Base-by-base conservation (phyloP, 2,888 invertebrate genomes). In the Ochropleura plecta region DNA sequence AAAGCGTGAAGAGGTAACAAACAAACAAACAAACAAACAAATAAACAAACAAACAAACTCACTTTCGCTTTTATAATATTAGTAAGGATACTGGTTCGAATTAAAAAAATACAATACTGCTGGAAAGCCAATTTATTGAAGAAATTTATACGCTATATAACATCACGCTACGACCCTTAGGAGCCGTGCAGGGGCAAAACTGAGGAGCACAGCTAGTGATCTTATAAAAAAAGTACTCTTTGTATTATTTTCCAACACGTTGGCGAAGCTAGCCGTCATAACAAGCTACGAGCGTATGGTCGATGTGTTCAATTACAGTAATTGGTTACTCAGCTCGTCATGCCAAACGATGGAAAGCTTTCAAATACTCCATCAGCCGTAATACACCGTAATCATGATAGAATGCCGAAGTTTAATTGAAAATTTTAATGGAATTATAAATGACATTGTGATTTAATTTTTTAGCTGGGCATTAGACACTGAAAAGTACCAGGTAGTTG, bases 331-430 rank as follows among this genome's bases (percentile, higher is more conserved):
- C 63, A 40, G 84, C 88, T 70, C 89, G 89, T 90, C 90, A 89
- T 78, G 82, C 70, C 76, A 76, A 85, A 83, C 81, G 83, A 82
- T 85, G 76, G 70, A 87, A 88, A 90, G 88, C 89, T 89, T 90
- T 90, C 86, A 89, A 90, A 89, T 80, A 82, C 67, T 76, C 75
- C 76, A 62, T 59, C 67, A 57, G 20, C 42, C 18, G 67, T 69
- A 71, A 68, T 71, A 53, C 48, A 64, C 20, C 40, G 12, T 83
- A 66, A 79, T 73, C 55, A 75, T 62, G 55, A 48, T 73, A 59
- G 67, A 44, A 7, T 3, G n/a, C n/a, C n/a, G 18, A 79, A 70
- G 18, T 69, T 65, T 65, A 70, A 73, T 67, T 73, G 78, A 60
- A 59, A 60, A 30, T 48, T 69, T 70, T 70, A 42, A 78, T 82